Conservation (phyloP, 2,888 invertebrate species). For the Kuschelorhynchus macadamiae region DNA sequence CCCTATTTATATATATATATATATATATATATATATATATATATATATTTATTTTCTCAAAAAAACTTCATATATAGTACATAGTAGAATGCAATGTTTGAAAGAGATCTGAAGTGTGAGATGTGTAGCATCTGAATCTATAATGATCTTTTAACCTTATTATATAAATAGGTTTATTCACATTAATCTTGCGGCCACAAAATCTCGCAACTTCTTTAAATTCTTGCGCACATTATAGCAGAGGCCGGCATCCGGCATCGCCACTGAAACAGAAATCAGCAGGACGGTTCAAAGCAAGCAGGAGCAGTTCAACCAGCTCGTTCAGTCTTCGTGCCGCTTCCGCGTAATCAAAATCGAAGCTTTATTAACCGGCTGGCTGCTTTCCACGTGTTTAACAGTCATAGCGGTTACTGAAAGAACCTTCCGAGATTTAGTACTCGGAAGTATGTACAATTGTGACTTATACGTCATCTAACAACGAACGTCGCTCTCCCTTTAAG, state of each 20-base stretch:
- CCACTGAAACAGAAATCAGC: conserved; percentile 35
- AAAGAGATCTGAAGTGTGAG: no score
- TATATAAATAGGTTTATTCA: conserved; percentile 37
- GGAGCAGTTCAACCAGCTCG: conserved; percentile 14
- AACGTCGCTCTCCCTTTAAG: background rate
- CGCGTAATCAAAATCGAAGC: conserved; percentile 25
- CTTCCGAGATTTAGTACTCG: background rate
- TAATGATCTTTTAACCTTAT: conserved; percentile 5
- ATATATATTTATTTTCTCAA: no score
- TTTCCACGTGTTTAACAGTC: conserved; percentile 24
- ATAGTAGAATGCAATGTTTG: no score
- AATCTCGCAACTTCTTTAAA: conserved; percentile 35
- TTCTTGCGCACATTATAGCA: conserved; percentile 34
- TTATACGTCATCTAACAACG: background rate
- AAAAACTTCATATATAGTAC: no score
- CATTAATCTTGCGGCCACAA: conserved; percentile 33
- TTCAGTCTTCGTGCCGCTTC: conserved; percentile 26
- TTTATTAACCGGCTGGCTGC: conserved; percentile 20
- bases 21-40: no score
- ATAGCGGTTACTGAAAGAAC: background rate
- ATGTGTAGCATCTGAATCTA: background rate
- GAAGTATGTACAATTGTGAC: background rate
- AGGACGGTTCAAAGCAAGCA: conserved; percentile 18
- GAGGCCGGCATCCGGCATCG: conserved; percentile 10
- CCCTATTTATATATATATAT: no score